These are phyloP conservation scores for Julus scanicus DNA, from an alignment of 2,888 invertebrate genomes.

Conservation along the genomic window DNA sequence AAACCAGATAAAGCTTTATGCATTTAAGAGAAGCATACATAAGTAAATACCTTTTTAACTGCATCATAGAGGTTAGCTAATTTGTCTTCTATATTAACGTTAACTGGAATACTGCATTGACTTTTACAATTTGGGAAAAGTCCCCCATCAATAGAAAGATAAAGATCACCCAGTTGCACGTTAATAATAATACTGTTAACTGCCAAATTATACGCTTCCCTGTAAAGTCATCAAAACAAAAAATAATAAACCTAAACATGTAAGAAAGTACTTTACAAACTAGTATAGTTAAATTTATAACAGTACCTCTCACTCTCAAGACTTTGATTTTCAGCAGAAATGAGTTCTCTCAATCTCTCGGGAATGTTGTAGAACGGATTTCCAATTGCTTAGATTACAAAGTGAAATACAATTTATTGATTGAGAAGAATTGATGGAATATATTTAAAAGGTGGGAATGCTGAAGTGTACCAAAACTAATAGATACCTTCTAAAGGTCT, in stretches of 20 bases:
- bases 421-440: background rate
- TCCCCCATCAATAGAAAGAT: background rate
- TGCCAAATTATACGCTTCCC: background rate
- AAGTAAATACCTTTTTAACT: background rate
- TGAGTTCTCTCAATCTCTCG: background rate
- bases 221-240: background rate
- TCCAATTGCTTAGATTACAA: background rate
- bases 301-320: background rate
- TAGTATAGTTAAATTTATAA: background rate
- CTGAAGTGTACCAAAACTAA: background rate
- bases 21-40: background rate
- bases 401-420: background rate
- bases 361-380: conserved; percentile 1
- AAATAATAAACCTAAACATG: background rate
- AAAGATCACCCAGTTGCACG: background rate
- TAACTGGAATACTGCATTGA: background rate
- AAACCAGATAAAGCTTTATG: no score
- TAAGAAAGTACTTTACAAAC: background rate
- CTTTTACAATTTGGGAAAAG: background rate
- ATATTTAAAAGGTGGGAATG: background rate
- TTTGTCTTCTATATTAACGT: background rate
- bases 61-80: background rate
- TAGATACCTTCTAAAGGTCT: background rate
- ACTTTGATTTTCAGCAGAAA: background rate
- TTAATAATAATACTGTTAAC: background rate